A percentile compares a stretch with the other conserved stretches of the same genome.
Conservation (phyloP, 2,113 vertebrate genomes). For the Pterophyllum scalare region DNA sequence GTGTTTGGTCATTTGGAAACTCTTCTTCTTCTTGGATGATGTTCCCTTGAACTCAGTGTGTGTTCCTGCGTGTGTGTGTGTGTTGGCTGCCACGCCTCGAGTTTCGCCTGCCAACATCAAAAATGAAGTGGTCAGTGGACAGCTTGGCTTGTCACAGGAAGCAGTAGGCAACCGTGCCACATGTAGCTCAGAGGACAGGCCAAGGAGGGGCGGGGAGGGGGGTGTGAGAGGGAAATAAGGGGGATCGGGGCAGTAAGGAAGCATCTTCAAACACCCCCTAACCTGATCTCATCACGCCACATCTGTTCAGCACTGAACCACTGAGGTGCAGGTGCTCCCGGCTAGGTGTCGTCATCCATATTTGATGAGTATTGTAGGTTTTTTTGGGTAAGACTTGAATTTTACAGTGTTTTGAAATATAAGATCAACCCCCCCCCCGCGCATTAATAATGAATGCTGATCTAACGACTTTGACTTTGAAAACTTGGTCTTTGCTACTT, state of each 20-base stretch:
- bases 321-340: constrained; percentile 26
- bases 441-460: constrained; percentile 30
- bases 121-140: constrained; percentile 80
- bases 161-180: constrained; percentile 65
- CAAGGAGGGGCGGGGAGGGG: constrained; percentile 62
- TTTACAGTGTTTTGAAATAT: neutral
- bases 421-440: neutral
- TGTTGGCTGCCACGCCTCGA: constrained; percentile 18
- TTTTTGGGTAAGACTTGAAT: constrained; percentile 40
- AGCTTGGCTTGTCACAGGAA: constrained; percentile 79
- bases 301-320: constrained; percentile 66
- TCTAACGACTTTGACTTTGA: constrained; percentile 36
- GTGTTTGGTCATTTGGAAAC: constrained; percentile 76
- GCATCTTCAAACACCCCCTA: constrained; percentile 26
- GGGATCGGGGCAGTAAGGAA: constrained; percentile 10
- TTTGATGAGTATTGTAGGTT: constrained; percentile 53
- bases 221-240: constrained; percentile 6
- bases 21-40: constrained; percentile 62
- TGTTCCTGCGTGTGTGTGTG: neutral
- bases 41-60: constrained; percentile 55
- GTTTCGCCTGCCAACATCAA: constrained; percentile 66
- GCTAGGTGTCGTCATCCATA: constrained; percentile 38
- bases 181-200: constrained; percentile 75
- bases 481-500: neutral
- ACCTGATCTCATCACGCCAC: constrained; percentile 74